These are phyloP conservation scores for Tretioscincus oriximinensis DNA, from an alignment of 2,113 vertebrate species.

Conservation along the genomic window DNA sequence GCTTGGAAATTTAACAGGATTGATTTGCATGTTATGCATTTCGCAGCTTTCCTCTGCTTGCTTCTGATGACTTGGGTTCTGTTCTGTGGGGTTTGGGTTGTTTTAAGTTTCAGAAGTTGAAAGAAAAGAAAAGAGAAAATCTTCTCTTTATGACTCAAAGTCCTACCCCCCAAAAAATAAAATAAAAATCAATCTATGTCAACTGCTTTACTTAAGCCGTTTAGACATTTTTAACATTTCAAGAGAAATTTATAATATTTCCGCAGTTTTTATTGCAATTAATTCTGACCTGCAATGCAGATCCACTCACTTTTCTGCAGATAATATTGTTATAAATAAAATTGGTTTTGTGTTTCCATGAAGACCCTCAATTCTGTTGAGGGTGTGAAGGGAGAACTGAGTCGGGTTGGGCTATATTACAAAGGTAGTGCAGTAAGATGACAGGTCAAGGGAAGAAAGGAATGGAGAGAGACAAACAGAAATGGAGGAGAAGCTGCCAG, in stretches of 20 bases:
- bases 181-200: not conserved
- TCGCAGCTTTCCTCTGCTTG: not conserved
- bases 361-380: too few relatives aligned
- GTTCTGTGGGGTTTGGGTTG: not conserved
- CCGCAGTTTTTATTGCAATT: not conserved
- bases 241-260: not conserved
- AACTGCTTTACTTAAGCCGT: conserved; percentile 3
- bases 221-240: conserved; percentile 1
- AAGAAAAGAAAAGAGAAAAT: conserved; percentile 22
- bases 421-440: too few relatives aligned
- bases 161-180: not conserved
- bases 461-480: too few relatives aligned
- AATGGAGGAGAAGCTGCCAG: too few relatives aligned
- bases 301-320: not conserved
- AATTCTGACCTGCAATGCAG: not conserved
- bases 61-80: conserved; percentile 17
- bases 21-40: conserved; percentile 2
- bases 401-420: too few relatives aligned
- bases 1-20: conserved; percentile 24
- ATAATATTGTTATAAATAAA: not conserved
- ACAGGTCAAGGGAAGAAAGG: too few relatives aligned
- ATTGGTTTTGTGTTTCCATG: too few relatives aligned
- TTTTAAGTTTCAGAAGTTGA: conserved; percentile 34
- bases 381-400: too few relatives aligned
- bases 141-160: conserved; percentile 12